These are phyloP conservation scores for Nothoprocta perdicaria DNA, from an alignment of 2,113 vertebrate species.

Conservation along the genomic window DNA sequence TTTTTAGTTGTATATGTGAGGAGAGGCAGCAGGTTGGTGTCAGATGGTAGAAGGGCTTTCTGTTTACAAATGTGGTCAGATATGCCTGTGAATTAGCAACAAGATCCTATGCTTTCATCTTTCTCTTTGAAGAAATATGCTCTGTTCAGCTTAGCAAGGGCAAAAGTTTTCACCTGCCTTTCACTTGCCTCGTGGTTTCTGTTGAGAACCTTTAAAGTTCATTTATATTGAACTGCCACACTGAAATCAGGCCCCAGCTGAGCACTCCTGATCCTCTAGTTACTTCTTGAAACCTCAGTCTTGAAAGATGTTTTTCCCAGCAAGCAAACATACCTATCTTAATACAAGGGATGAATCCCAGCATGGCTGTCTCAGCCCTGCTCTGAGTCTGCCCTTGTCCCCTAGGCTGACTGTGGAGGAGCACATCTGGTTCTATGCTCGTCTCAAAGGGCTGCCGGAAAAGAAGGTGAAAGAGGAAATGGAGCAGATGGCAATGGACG, in stretches of 20 bases:
- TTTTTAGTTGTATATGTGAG: not conserved
- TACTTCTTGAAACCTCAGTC: not conserved
- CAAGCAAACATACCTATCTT: not conserved
- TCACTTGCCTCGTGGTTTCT: not conserved
- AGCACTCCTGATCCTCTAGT: not conserved
- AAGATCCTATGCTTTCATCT: not conserved
- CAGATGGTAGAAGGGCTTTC: not conserved
- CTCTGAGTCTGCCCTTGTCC: not conserved
- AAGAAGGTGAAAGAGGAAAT: conserved; percentile 89
- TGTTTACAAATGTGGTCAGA: not conserved
- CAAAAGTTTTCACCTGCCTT: not conserved
- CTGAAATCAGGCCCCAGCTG: not conserved
- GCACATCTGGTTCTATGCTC: conserved; percentile 97
- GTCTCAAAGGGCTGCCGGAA: conserved; percentile 91
- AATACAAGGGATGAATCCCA: not conserved
- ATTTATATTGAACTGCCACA: not conserved
- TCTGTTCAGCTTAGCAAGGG: not conserved
- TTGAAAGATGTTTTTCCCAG: not conserved
- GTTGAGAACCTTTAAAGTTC: not conserved
- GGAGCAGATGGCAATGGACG: conserved; percentile 91
- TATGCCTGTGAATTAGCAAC: not conserved
- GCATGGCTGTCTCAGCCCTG: not conserved
- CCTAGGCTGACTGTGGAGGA: conserved; percentile 95
- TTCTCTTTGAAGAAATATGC: not conserved
- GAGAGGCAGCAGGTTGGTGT: not conserved